These are phyloP conservation scores for Melanotaenia boesemani DNA, from an alignment of 2,797 vertebrate genomes.

Conservation along the genomic window DNA sequence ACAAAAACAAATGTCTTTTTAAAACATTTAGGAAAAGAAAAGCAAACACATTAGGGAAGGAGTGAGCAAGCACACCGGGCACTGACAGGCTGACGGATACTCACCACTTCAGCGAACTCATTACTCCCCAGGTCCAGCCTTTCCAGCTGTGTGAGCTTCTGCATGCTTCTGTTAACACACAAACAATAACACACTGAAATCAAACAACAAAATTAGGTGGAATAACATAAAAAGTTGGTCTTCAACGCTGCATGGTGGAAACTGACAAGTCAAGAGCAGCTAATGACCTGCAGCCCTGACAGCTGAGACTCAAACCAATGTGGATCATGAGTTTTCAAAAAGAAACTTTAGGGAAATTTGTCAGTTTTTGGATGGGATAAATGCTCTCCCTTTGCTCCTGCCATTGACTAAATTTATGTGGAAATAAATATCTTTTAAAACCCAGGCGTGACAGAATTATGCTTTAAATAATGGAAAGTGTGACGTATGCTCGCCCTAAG, in stretches of 20 bases:
- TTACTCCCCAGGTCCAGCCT: conserved; percentile 98
- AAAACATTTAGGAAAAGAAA: neutral
- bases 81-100: conserved; percentile 69
- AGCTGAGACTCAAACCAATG: neutral
- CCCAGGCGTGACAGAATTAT: conserved; percentile 56
- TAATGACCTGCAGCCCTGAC: neutral
- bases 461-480: conserved; percentile 70
- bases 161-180: conserved; percentile 91
- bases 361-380: conserved; percentile 2
- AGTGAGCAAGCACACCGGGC: conserved; percentile 29
- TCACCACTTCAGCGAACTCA: conserved; percentile 99
- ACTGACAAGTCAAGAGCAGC: neutral
- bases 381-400: conserved; percentile 4
- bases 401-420: conserved; percentile 22
- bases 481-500: conserved; percentile 58
- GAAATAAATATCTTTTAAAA: conserved; percentile 50
- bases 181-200: conserved; percentile 33
- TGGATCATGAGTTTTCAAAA: neutral
- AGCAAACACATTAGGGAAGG: conserved; percentile 10
- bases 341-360: neutral
- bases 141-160: conserved; percentile 96
- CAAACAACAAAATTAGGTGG: neutral
- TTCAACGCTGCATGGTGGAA: neutral
- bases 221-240: neutral
- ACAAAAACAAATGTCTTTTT: neutral